These are phyloP conservation scores for Chiloscyllium punctatum DNA, from an alignment of 2,797 vertebrate species.

Conservation along the genomic window DNA sequence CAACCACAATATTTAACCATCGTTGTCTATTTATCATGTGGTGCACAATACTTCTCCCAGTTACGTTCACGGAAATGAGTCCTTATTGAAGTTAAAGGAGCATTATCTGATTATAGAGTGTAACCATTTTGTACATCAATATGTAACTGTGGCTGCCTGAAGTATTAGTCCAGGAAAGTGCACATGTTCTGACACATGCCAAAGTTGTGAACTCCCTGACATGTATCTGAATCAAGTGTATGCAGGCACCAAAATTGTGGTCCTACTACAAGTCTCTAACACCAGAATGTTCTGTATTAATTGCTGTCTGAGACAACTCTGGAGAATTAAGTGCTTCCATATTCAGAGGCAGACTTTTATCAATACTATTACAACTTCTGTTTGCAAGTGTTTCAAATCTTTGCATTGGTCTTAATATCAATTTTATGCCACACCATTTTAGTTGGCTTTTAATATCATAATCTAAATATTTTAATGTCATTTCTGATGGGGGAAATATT, in stretches of 20 bases:
- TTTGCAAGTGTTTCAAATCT: not conserved
- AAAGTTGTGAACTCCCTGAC: not conserved
- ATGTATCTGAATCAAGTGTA: too few species aligned
- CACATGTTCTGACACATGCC: not conserved
- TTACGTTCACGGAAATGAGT: not conserved
- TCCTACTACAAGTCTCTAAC: not conserved
- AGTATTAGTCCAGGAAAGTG: not conserved
- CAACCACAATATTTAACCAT: not conserved
- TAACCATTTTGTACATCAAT: not conserved
- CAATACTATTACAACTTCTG: not conserved
- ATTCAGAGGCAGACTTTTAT: not conserved
- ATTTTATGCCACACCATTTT: not conserved
- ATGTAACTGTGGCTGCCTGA: not conserved
- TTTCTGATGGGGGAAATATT: not conserved
- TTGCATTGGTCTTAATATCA: not conserved
- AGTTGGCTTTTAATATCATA: not conserved
- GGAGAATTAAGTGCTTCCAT: not conserved
- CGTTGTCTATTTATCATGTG: not conserved
- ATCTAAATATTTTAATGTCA: not conserved
- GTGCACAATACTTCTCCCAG: not conserved
- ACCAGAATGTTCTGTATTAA: not conserved
- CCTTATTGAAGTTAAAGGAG: not conserved
- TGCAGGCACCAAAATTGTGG: not conserved
- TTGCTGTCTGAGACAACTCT: not conserved
- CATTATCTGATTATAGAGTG: not conserved